Conservation (phyloP, 2,113 vertebrate genomes). For the Chaenocephalus aceratus region DNA sequence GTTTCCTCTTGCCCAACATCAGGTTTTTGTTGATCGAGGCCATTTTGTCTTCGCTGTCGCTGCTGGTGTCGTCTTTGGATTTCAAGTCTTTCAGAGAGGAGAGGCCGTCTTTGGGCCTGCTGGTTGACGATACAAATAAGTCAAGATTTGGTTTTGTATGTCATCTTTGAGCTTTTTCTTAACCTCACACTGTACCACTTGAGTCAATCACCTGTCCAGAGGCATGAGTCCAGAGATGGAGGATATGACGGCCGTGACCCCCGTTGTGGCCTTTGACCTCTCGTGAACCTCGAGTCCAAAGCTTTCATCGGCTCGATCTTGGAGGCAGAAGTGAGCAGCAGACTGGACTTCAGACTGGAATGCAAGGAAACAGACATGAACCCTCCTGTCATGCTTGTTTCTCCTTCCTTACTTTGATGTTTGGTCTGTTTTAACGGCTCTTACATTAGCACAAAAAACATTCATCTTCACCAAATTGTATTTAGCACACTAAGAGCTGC, state of each 20-base stretch:
- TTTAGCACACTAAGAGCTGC: no score
- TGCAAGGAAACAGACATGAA: background rate
- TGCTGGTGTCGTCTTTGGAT: conserved; percentile 93
- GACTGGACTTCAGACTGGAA: conserved; percentile 81
- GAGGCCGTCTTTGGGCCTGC: conserved; percentile 87
- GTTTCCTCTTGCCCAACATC: conserved; percentile 89
- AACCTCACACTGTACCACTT: background rate
- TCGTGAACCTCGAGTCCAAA: conserved; percentile 96
- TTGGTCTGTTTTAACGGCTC: no score
- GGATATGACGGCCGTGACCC: conserved; percentile 85
- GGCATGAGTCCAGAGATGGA: conserved; percentile 84
- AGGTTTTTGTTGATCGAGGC: conserved; percentile 88
- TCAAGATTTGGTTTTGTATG: background rate
- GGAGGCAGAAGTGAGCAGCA: conserved; percentile 89
- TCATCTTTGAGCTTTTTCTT: background rate
- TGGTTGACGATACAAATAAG: no score
- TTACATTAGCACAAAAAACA: no score
- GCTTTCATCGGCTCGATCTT: conserved; percentile 99
- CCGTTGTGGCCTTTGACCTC: conserved; percentile 95
- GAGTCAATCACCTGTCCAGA: conserved; percentile 87
- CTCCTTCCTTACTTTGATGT: no score
- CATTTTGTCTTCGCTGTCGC: conserved; percentile 96
- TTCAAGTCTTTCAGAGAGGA: conserved; percentile 87
- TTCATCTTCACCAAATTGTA: no score
- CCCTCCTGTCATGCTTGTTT: no score